Evolutionary conservation across 2,113 vertebrate species (phyloP).

Genomic region (Nannobrachium achirus): DNA sequence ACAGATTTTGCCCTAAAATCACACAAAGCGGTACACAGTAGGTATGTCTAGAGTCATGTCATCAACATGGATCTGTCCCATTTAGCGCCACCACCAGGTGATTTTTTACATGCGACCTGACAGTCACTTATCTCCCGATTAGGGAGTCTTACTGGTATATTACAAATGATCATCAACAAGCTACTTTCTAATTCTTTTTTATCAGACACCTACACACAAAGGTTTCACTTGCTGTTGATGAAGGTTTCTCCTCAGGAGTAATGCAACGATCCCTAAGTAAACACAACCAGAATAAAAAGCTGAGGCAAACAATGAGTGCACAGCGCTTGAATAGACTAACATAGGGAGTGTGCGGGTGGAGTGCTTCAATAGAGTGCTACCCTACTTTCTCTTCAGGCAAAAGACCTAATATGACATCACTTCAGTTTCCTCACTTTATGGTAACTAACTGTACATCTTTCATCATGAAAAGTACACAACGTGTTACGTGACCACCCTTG

Average conservation of each 20-base stretch:
- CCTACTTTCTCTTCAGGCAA: constrained; percentile 10
- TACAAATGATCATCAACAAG: background rate
- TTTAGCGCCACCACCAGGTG: too few species aligned
- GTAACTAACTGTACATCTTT: background rate
- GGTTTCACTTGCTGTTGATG: background rate
- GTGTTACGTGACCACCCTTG: constrained; percentile 9
- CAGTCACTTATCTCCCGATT: too few species aligned
- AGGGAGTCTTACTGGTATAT: too few species aligned
- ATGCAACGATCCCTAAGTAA: background rate
- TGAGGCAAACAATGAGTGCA: background rate
- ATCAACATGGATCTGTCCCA: too few species aligned
- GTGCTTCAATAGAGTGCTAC: background rate
- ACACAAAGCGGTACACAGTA: too few species aligned
- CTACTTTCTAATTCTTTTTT: too few species aligned
- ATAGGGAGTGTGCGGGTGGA: background rate
- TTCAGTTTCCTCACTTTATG: constrained; percentile 30
- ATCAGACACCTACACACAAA: background rate
- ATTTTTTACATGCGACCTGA: too few species aligned
- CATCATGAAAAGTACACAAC: background rate
- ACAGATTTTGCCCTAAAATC: too few species aligned
- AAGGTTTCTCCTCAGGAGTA: background rate
- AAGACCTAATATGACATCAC: constrained; percentile 26
- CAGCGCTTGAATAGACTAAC: constrained; percentile 1
- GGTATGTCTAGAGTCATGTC: too few species aligned
- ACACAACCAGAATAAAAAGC: too few species aligned